Base-by-base conservation (phyloP, 2,888 invertebrate species). In the Lacanobia oleracea region DNA sequence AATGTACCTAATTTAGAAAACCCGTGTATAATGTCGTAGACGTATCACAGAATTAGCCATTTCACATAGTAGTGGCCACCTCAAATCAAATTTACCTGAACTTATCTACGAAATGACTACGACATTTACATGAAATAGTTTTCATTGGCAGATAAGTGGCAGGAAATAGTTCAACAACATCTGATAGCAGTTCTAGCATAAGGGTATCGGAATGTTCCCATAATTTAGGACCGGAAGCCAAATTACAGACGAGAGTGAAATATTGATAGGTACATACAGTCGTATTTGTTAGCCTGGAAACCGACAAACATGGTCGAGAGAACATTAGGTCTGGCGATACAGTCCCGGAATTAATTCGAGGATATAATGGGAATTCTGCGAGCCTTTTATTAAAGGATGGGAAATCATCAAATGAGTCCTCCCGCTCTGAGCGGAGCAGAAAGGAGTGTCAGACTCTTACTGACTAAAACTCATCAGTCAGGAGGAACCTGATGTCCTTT, bases 211-310 rank as follows among this genome's bases (percentile, higher is more conserved):
- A 43, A 45, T 75, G 16, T 72, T n/a, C 40, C 16, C 21, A 18
- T 56, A 72, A 56, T 56, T 54, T 40, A 21, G 18, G 45, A 56
- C 48, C 40, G 48, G 37, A 66, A 65, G 27, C 66, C 66, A 75
- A 72, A 48, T 75, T 27, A 0, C 14, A 75, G 40, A 56, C 54
- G 45, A 0, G 50, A 43, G n/a, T 37, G 43, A 63, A 48, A 62
- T 40, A 27, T 40, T 48, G 54, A 56, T 48, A n/a, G n/a, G n/a
- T n/a, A 75, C 66, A 27, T 48, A 75, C 54, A 27, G 40, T 33
- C 45, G 40, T 56, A 48, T 66, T 72, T 48, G 21, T 75, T 54
- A n/a, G 12, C 40, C 54, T 48, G 40, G 21, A 75, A 75, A n/a
- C 66, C 8, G 27, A 48, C 66, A 54, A 72, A 40, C 12, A 40